Conservation (phyloP, 2,113 vertebrate genomes). For the Centrocercus urophasianus region DNA sequence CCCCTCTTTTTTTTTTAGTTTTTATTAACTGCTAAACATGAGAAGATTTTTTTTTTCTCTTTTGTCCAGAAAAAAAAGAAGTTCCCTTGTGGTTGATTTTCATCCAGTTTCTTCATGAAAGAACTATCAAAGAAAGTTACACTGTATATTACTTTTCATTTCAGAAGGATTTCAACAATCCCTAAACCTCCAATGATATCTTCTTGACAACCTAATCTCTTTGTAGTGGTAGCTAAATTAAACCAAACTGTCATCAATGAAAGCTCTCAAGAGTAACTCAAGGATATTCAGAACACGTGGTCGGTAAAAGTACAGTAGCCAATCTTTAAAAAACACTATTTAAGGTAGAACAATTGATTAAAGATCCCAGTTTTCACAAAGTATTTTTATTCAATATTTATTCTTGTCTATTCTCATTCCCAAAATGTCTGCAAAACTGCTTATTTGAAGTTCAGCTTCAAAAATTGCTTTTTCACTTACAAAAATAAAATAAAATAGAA, state of each 20-base stretch:
- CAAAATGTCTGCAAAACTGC: not conserved
- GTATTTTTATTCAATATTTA: not conserved
- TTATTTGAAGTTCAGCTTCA: not conserved
- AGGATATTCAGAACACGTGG: constrained; percentile 27
- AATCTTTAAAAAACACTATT: not conserved
- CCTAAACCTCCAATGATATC: constrained; percentile 49
- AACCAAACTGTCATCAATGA: constrained; percentile 62
- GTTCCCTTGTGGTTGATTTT: constrained; percentile 31
- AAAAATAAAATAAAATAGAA: not conserved
- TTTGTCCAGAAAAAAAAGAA: not conserved
- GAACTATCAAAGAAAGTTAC: constrained; percentile 56
- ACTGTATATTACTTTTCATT: constrained; percentile 57
- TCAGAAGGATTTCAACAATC: constrained; percentile 64
- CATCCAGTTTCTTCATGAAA: constrained; percentile 45
- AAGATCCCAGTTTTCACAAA: not conserved
- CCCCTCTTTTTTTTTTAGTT: not conserved
- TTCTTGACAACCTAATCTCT: constrained; percentile 66
- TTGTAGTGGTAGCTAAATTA: constrained; percentile 62
- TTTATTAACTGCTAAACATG: not conserved
- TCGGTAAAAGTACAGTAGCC: not conserved
- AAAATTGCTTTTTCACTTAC: not conserved
- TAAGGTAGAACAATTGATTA: not conserved
- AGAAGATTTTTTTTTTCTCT: not conserved
- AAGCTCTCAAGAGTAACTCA: constrained; percentile 54
- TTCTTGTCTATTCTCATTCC: not conserved